Evolutionary conservation across 2,888 invertebrate species (phyloP), one percentile per base, ranked within the genome.

Genomic region (Blomia tropicalis): DNA sequence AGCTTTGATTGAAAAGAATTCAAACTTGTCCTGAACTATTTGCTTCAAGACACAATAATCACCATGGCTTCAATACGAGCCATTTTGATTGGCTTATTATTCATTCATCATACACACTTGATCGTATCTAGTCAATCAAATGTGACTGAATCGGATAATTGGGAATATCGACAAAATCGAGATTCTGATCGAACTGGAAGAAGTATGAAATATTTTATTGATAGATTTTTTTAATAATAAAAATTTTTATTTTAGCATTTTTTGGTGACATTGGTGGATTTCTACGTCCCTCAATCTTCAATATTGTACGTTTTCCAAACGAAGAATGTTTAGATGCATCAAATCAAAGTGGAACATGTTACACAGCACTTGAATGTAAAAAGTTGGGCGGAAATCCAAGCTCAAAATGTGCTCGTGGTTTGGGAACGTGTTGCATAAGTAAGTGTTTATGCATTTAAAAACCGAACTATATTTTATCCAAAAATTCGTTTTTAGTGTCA

Each of bases 311-410:
- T 19, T 66, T 66, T 43, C 64, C 66, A 14, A 66, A 66, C 31
- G 66, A 66, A 5, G 66, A 66, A 51, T 66, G 66, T 44, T 60
- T 60, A 19, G 66, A 66, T 51, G 61, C 60, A 5, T 43, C 53
- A n/a, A 66, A 66, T 58, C 66, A 64, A 59, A 62, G 43, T 36
- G 66, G 66, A 1, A 66, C 66, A 19, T 66, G 66, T 56, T 66
- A 64, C 60, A 66, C 65, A 2, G 19, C 65, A 22, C 27, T 58
- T 1, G 64, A 66, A 41, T 66, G 66, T 30, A 65, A 66, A 44
- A 60, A 60, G 17, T 53, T 66, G 14, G 66, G 66, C 30, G 66
- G 66, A 17, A 44, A 43, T 43, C 60, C 61, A 17, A 61, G 56
- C 17, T 53, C 63, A 23, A 53, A 59, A 14, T 66, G 66, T 43